Percentiles rank a stretch among this genome's conserved stretches.
These are phyloP conservation scores for Antheraea yamamai DNA, from an alignment of 2,888 invertebrate genomes.

Conservation along the genomic window DNA sequence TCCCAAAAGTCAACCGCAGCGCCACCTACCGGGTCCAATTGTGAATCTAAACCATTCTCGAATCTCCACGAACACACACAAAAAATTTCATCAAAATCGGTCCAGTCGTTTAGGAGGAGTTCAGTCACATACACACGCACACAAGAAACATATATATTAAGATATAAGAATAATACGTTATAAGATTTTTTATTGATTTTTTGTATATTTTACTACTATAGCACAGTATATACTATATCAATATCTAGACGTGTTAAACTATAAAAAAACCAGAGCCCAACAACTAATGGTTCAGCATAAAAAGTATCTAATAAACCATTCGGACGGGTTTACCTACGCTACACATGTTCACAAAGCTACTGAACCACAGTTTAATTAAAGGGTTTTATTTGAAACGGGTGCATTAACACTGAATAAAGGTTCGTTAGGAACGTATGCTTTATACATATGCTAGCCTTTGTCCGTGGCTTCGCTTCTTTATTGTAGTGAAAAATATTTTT, in stretches of 20 bases:
- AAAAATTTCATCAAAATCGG: too few species aligned
- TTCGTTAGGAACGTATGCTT: not conserved
- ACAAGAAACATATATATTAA: too few species aligned
- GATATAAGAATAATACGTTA: too few species aligned
- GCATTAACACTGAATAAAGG: not conserved
- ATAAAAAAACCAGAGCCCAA: not conserved
- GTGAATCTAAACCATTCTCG: too few species aligned
- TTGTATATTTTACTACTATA: not conserved
- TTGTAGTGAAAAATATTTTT: too few species aligned
- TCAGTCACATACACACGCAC: too few species aligned
- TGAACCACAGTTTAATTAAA: not conserved
- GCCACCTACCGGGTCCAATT: too few species aligned
- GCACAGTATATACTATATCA: too few species aligned
- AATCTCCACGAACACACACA: too few species aligned
- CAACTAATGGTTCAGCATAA: not conserved
- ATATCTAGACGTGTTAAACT: not conserved
- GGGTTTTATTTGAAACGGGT: not conserved
- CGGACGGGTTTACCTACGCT: not conserved
- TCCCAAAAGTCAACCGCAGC: too few species aligned
- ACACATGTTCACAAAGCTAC: not conserved
- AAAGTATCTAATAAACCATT: not conserved
- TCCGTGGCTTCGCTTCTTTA: too few species aligned
- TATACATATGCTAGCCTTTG: not conserved
- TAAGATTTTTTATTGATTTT: not conserved
- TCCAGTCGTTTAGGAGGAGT: too few species aligned